Evolutionary conservation across 2,113 vertebrate species (phyloP).

Genomic region (Odocoileus virginianus): DNA sequence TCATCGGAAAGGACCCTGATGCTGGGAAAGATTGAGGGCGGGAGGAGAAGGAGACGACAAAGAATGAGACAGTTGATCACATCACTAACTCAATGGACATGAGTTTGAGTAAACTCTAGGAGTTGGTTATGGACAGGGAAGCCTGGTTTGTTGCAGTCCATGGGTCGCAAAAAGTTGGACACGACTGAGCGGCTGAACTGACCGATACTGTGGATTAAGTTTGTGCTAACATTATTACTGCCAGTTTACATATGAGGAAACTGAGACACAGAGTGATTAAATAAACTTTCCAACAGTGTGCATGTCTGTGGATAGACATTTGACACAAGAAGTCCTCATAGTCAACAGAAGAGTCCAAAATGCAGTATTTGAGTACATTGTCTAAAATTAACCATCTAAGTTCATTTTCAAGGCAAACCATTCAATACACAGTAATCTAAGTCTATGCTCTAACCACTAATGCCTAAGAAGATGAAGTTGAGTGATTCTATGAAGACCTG

Average conservation of each 20-base stretch:
- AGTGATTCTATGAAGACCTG: background rate
- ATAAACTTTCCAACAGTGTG: background rate
- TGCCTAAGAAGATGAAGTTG: background rate
- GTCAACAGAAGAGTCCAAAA: background rate
- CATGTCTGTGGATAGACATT: background rate
- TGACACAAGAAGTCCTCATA: background rate
- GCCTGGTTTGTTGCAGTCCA: background rate
- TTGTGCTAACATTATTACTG: background rate
- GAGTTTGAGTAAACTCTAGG: accelerated
- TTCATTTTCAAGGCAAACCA: background rate
- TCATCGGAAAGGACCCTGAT: background rate
- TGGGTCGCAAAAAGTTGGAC: background rate
- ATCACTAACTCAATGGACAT: background rate
- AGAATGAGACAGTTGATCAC: background rate
- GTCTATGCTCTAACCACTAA: background rate
- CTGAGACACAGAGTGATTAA: background rate
- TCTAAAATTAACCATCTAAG: background rate
- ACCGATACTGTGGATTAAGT: background rate
- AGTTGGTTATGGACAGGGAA: background rate
- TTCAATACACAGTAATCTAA: background rate
- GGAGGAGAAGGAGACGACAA: accelerated
- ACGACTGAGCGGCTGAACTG: background rate
- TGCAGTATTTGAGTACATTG: background rate
- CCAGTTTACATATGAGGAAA: background rate
- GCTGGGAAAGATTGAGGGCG: background rate